Evolutionary conservation across 2,888 invertebrate genomes (phyloP), one percentile per base, ranked within the genome.

Genomic region (Tetanocera ferruginea): DNA sequence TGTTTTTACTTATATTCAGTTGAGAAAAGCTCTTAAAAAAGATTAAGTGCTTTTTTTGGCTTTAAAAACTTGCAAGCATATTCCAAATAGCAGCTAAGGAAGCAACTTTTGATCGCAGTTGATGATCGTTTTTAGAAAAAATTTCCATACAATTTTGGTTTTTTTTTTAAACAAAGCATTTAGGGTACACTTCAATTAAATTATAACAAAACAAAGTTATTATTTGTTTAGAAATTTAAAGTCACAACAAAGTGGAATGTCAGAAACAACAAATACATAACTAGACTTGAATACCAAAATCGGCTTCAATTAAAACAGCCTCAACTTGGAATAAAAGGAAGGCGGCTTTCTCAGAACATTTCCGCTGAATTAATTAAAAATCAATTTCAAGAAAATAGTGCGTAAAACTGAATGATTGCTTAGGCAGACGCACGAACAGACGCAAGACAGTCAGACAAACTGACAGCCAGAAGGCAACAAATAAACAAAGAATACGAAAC

Each of bases 361-460:
- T 66, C 64, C 64, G 64, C 31, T 66, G 64, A 66, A 66, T 66
- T 66, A 66, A 66, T 66, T 66, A 66, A 66, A 66, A 66, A 66
- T 66, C 34, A 37, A 66, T 66, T 66, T 66, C 4, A 31, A 66
- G 64, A 66, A 66, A 66, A 66, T 66, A 17, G 64, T 66, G 34
- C 34, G 37, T 37, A 34, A 4, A 5, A 66, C 25, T 55, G 17
- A n/a, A 9, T n/a, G 55, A 55, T 1, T 6, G 3, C 19, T 4
- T 9, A 66, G 66, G 34, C 34, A 66, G 31, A 66, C 37, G 37
- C n/a, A 66, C 19, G 11, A 37, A 23, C n/a, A 37, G n/a, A n/a
- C n/a, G 23, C 19, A 8, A 67, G 49, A 67, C 37, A 67, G n/a
- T 43, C 43, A 49, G 19, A 37, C 43, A 25, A 19, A 49, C 19